Base-by-base conservation (phyloP, 2,888 invertebrate genomes). In the Teleiodes luculella region DNA sequence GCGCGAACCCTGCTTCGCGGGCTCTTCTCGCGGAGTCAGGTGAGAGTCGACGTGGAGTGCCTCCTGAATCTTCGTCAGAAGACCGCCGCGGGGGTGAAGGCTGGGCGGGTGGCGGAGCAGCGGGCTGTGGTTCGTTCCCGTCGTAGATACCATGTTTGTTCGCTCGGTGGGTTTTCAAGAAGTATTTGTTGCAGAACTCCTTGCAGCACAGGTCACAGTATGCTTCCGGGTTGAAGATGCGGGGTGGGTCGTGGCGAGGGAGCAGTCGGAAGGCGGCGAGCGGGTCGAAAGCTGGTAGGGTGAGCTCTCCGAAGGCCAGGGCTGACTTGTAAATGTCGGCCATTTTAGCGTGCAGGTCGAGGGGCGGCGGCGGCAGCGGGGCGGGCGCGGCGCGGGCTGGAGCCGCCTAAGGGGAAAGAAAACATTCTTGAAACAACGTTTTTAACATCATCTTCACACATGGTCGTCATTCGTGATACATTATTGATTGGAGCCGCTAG, bases 111-210 rank as follows among this genome's bases (percentile, higher is more conserved):
- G 78, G 85, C 5, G 83, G 84, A 0, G 80, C 77, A 6, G 81
- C 81, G 33, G 84, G 83, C 55, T 81, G 77, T 0, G 72, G 74
- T 7, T 78, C 82, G 28, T 80, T 78, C 2, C 86, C 93, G 56
- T 93, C 93, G 76, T 96, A 97, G 64, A 98, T 97, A 28, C 98
- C 98, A 81, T 99, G 98, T 76, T 98, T 98, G 83, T 98, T 98
- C 31, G 98, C 97, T 81, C 97, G 97, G 90, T 99, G 98, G 56
- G 98, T 98, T 85, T 98, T 98, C 24, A 99, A 91, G 83, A 98
- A 98, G 87, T 98, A 98, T 79, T 98, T 98, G 91, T 98, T 98
- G 90, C 98, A 98, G 85, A 99, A 99, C 87, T 98, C 98, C 79
- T 98, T 97, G 89, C 98, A 97, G 91, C 99, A 99, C 57, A 98